Percentiles rank a stretch among this genome's conserved stretches.
Evolutionary conservation across 64 coral and sea anemone species (phyloP).

Genomic region (Stichodactyla helianthus): DNA sequence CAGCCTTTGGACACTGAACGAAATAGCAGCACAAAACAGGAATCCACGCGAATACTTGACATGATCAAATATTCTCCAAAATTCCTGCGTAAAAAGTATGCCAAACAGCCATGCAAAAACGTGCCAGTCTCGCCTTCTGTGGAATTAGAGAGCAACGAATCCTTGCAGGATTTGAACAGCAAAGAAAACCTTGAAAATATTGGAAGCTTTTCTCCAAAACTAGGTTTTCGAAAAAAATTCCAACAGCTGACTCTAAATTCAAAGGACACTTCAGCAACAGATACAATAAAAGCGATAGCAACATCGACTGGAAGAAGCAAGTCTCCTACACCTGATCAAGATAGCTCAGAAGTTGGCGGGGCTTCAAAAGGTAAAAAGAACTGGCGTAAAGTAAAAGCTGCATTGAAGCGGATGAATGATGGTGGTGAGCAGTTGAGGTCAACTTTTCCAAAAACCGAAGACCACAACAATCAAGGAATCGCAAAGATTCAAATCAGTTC

Average conservation of each 20-base stretch:
- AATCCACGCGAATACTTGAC: conserved; percentile 1
- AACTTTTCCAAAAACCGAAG: not conserved
- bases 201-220: not conserved
- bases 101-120: not conserved
- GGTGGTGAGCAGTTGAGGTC: not conserved
- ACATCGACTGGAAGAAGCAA: not conserved
- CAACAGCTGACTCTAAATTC: not conserved
- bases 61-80: not conserved
- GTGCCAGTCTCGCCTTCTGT: not conserved
- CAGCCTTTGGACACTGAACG: not conserved
- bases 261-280: not conserved
- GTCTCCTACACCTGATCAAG: not conserved
- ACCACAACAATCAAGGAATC: not conserved
- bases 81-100: conserved; percentile 3
- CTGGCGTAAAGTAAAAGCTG: conserved; percentile 10
- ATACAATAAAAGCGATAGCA: not conserved
- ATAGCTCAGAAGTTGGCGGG: not conserved
- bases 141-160: not conserved
- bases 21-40: not conserved
- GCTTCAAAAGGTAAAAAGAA: not conserved
- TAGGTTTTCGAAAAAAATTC: not conserved
- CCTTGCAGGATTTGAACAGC: not conserved
- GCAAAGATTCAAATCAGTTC: not conserved
- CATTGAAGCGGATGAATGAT: not conserved
- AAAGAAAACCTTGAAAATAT: not conserved